Conservation (phyloP, 2,113 vertebrate genomes). For the Vireo altiloquus region DNA sequence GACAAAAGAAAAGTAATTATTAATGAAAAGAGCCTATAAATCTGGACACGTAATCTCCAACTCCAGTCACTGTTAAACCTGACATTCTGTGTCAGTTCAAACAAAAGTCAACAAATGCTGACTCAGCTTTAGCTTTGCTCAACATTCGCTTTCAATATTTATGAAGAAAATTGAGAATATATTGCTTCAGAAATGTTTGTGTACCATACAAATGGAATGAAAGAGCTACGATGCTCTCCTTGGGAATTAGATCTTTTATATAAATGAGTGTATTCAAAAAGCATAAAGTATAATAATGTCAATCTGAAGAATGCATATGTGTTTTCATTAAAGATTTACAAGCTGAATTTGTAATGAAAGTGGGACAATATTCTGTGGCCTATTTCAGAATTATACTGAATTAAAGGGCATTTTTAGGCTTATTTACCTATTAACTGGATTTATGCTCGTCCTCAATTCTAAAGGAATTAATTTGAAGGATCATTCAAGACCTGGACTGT, state of each 20-base stretch:
- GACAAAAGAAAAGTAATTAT: neutral
- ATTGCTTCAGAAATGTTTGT: slow-evolving; percentile 16
- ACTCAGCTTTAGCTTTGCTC: neutral
- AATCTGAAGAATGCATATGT: neutral
- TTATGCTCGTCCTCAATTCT: neutral
- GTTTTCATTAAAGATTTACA: slow-evolving; percentile 38
- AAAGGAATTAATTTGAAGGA: neutral
- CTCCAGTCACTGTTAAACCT: neutral
- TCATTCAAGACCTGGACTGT: neutral
- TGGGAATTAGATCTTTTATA: neutral
- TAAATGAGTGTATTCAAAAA: neutral
- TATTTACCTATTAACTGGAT: slow-evolving; percentile 9
- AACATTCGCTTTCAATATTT: neutral
- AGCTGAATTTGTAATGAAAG: neutral
- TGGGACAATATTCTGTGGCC: neutral
- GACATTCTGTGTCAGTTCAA: neutral
- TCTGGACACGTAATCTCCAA: neutral
- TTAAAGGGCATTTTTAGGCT: neutral
- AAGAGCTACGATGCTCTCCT: neutral
- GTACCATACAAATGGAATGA: neutral
- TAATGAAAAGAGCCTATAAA: neutral
- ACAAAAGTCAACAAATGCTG: neutral
- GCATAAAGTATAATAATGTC: neutral
- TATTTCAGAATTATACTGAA: neutral
- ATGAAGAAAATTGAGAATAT: slow-evolving; percentile 23